phyloP scores from a whole-genome alignment of 2,113 vertebrate genomes.

The Chitala chitala region DNA sequence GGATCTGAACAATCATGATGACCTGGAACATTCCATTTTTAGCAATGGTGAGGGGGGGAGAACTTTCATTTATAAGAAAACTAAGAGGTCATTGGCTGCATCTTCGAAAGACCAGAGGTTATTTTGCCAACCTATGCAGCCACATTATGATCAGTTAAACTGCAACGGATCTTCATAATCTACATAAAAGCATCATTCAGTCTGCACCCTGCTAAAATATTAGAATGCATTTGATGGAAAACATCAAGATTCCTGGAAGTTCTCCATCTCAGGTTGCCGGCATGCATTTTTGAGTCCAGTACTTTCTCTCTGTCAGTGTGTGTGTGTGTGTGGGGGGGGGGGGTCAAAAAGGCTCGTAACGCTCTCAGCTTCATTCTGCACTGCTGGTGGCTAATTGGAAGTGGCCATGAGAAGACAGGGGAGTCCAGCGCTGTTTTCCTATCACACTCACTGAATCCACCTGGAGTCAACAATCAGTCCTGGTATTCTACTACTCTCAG shows the following conservation, averaged over 20 bases:
- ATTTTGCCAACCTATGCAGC: slow-evolving; percentile 35
- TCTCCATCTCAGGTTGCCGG: too few species aligned
- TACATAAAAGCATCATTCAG: not conserved
- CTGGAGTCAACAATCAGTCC: slow-evolving; percentile 21
- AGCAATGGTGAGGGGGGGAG: not conserved
- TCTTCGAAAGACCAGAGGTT: slow-evolving; percentile 44
- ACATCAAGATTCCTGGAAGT: too few species aligned
- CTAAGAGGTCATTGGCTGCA: slow-evolving; percentile 31
- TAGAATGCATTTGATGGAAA: too few species aligned
- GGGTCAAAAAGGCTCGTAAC: slow-evolving; percentile 28
- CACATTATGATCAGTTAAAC: slow-evolving; percentile 34
- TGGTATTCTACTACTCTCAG: slow-evolving; percentile 15
- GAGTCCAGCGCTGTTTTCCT: slow-evolving; percentile 26
- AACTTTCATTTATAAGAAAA: slow-evolving; percentile 26
- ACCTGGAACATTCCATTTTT: slow-evolving; percentile 37
- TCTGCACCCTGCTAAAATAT: too few species aligned
- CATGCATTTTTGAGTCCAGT: too few species aligned
- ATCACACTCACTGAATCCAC: slow-evolving; percentile 4
- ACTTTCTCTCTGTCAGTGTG: slow-evolving; percentile 24
- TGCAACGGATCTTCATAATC: slow-evolving; percentile 29
- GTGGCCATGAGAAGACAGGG: slow-evolving; percentile 36
- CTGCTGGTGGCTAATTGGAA: slow-evolving; percentile 43
- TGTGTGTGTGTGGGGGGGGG: too few species aligned
- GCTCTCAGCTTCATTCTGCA: slow-evolving; percentile 31
- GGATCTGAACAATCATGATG: slow-evolving; percentile 44